Evolutionary conservation across 1,140 invertebrate species (phyloP).

Genomic region (Bombus huntii): DNA sequence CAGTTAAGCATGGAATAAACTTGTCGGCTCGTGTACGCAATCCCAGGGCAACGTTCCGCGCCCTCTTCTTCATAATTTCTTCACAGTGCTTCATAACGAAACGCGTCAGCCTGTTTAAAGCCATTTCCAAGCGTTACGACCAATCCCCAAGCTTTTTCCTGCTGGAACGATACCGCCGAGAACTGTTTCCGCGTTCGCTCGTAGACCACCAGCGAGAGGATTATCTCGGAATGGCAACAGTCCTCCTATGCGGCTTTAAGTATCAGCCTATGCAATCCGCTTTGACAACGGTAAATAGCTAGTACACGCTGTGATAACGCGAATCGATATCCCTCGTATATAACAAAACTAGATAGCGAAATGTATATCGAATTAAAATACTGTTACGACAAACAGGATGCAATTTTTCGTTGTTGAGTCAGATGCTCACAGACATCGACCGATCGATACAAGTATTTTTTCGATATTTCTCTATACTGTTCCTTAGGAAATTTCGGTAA

Average conservation of each 20-base stretch:
- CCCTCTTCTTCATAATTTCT: not conserved
- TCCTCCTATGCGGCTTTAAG: constrained; percentile 43
- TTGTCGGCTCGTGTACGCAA: not conserved
- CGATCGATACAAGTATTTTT: not conserved
- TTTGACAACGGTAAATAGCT: constrained; percentile 67
- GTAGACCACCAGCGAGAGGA: constrained; percentile 64
- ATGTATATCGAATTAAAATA: constrained; percentile 1
- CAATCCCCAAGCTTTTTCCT: not conserved
- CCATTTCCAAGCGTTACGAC: constrained; percentile 6
- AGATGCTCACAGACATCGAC: not conserved
- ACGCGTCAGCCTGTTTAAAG: constrained; percentile 24
- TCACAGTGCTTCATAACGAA: not conserved
- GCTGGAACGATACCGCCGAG: not conserved
- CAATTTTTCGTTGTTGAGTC: not conserved
- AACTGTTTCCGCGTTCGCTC: constrained; percentile 62
- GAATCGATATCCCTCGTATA: not conserved
- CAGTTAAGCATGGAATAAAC: too few relatives aligned
- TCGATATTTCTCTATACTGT: not conserved
- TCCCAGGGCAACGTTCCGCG: not conserved
- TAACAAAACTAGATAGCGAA: too few relatives aligned
- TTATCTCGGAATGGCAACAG: constrained; percentile 65
- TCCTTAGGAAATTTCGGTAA: not conserved
- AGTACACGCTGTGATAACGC: constrained; percentile 24
- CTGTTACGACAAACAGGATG: not conserved
- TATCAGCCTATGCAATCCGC: constrained; percentile 42